Conservation (phyloP, 2,797 vertebrate genomes). For the Capromys pilorides region DNA sequence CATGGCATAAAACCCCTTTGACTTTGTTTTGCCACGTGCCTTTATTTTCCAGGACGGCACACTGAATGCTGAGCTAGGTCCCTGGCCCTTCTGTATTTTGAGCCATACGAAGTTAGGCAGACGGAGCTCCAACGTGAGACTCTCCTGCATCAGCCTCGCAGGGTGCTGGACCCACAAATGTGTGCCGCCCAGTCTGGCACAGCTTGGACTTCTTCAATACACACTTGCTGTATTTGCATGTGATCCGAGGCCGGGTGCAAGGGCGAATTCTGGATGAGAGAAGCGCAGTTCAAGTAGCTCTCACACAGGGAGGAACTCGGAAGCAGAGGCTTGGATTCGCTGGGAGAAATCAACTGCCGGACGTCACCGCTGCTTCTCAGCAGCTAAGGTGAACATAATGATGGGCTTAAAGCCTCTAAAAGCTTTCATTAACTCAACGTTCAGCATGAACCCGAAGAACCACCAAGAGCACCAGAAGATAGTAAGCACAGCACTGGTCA, state of each 20-base stretch:
- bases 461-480: neutral
- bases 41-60: neutral
- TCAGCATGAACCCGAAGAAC: neutral
- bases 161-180: neutral
- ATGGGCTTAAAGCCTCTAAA: neutral
- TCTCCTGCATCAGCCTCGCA: neutral
- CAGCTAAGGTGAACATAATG: neutral
- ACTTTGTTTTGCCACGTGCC: neutral
- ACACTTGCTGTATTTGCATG: neutral
- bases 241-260: neutral
- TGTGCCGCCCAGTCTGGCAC: neutral
- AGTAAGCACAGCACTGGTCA: neutral
- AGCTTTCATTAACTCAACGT: neutral
- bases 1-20: neutral
- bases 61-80: neutral
- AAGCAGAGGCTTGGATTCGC: accelerated
- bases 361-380: neutral
- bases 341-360: neutral
- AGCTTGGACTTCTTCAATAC: neutral
- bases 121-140: neutral
- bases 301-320: neutral
- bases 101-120: neutral
- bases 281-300: neutral
- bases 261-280: neutral
- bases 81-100: neutral